phyloP scores from a whole-genome alignment of 2,797 vertebrate genomes.

The Luscinia megarhynchos region DNA sequence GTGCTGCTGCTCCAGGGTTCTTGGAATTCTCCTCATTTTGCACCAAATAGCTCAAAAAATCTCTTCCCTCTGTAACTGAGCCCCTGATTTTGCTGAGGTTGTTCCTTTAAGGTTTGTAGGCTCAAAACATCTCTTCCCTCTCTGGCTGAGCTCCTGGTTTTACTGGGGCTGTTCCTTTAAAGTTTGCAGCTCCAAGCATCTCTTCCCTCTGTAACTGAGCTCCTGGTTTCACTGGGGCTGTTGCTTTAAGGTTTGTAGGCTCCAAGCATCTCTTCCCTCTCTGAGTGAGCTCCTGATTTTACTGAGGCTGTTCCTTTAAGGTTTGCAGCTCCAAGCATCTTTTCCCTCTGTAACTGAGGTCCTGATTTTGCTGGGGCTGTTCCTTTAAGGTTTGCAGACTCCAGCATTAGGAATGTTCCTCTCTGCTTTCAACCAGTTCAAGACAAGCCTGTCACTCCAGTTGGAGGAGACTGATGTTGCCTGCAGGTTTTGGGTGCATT shows the following conservation, averaged over 20 bases:
- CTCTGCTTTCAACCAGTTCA: constrained; percentile 20
- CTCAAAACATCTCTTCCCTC: neutral
- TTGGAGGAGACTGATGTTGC: constrained; percentile 43
- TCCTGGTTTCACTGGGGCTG: neutral
- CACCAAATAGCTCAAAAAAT: neutral
- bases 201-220: neutral
- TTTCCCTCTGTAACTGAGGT: neutral
- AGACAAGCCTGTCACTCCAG: constrained; percentile 57
- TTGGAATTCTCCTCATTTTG: neutral
- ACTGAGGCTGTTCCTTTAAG: neutral
- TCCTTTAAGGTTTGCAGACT: constrained; percentile 13
- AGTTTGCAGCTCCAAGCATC: neutral
- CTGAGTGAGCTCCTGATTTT: neutral
- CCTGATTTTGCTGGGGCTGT: neutral
- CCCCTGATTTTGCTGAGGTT: neutral
- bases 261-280: neutral
- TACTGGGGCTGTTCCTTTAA: neutral
- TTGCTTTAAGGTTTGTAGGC: neutral
- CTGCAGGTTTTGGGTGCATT: constrained; percentile 50
- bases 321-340: neutral
- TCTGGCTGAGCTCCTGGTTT: neutral
- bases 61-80: neutral
- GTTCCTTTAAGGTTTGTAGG: neutral
- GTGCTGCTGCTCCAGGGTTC: neutral
- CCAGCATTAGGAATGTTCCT: neutral